These are phyloP conservation scores for Amblyopsis rosae DNA, from an alignment of 2,113 vertebrate genomes.

Conservation along the genomic window DNA sequence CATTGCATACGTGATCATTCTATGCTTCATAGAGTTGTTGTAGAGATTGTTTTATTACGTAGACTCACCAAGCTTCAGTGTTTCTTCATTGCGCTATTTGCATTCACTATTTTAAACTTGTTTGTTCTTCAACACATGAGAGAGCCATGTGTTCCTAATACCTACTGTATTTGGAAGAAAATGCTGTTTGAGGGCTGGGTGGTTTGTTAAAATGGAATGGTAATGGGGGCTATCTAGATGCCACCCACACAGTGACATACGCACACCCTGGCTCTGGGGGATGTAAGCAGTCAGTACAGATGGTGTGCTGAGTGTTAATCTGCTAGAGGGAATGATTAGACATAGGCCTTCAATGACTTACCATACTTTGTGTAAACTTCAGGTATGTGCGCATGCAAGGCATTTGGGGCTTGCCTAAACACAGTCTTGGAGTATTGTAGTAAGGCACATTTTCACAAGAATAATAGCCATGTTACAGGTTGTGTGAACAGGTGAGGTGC, in stretches of 20 bases:
- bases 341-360: conserved; percentile 1
- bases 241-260: conserved; percentile 49
- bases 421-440: too few species aligned
- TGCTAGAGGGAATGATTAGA: conserved; percentile 2
- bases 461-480: neutral
- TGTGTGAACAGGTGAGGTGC: neutral
- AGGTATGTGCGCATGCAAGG: neutral
- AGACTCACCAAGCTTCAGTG: too few species aligned
- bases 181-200: neutral
- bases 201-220: conserved; percentile 23
- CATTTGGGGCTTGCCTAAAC: neutral
- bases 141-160: conserved; percentile 9
- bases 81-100: too few species aligned
- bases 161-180: conserved; percentile 20
- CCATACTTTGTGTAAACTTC: neutral
- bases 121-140: conserved; percentile 17
- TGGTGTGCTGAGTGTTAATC: conserved; percentile 24
- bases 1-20: too few species aligned
- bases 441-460: too few species aligned
- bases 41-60: too few species aligned
- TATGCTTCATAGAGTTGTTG: neutral
- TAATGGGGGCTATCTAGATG: conserved; percentile 21
- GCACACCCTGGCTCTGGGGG: conserved; percentile 21
- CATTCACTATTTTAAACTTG: neutral
- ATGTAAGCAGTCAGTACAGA: conserved; percentile 1